Evolutionary conservation across 1,140 invertebrate genomes (phyloP).

Genomic region (Latrodectus geometricus): DNA sequence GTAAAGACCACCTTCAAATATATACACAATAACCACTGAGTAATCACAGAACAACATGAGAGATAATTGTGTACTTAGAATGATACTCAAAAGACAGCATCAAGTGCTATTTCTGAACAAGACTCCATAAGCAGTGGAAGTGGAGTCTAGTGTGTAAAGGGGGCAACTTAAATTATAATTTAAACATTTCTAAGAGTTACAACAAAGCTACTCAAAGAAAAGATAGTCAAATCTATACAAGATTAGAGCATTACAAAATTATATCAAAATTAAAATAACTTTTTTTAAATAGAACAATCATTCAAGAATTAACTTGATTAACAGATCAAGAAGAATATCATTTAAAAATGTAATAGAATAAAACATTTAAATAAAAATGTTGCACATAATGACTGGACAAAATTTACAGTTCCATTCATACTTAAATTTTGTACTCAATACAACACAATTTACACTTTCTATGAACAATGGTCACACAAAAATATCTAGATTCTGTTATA

Average conservation of each 20-base stretch:
- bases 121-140: conserved; percentile 44
- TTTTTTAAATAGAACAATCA: conserved; percentile 7
- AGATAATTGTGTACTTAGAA: conserved; percentile 56
- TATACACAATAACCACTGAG: conserved; percentile 62
- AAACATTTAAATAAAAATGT: conserved; percentile 37
- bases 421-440: conserved; percentile 24
- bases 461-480: conserved; percentile 58
- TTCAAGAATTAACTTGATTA: background rate
- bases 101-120: conserved; percentile 51
- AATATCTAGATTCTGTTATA: conserved; percentile 61
- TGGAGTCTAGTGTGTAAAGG: conserved; percentile 29
- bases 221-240: conserved; percentile 35
- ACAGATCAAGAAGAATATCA: conserved; percentile 10
- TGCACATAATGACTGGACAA: conserved; percentile 17
- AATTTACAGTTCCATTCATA: conserved; percentile 3
- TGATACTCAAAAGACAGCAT: conserved; percentile 51
- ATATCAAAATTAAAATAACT: conserved; percentile 22
- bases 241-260: conserved; percentile 15
- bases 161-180: conserved; percentile 17
- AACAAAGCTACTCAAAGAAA: conserved; percentile 23
- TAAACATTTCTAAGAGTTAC: conserved; percentile 4
- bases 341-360: conserved; percentile 22
- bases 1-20: conserved; percentile 60
- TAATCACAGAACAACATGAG: conserved; percentile 62
- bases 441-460: conserved; percentile 61